Evolutionary conservation across 92 coral and sea anemone species (phyloP), one percentile per base, ranked within the genome.

Genomic region (Montipora capitata): DNA sequence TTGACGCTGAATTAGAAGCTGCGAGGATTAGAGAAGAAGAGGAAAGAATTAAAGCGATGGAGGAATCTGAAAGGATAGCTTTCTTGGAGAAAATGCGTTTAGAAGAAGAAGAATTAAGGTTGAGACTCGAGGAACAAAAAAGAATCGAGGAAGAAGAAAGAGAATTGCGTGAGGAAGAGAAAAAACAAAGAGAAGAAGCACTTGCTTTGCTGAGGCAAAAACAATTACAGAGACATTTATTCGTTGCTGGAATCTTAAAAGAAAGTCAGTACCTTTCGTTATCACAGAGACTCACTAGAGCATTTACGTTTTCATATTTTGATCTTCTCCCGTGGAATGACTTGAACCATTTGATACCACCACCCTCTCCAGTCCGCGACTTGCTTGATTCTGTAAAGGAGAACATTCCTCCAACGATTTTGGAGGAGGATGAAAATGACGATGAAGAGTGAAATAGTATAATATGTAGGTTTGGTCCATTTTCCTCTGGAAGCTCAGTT

Each of bases 241-340:
- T 98, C 79, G 74, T 98, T 4, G 88, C 96, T 42, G 92, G 95
- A 12, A 81, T 98, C 14, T 78, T 94, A 51, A 86, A 85, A 41
- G 99, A 98, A 40, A 87, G 90, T 8, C 85, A 88, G n/a, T 91
- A 86, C 45, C 76, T 98, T 58, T 72, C 96, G 14, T 79, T 98
- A 13, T 87, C 85, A 45, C 99, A 98, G 84, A 84, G 98, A 74
- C 85, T 93, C 5, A 88, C 98, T 4, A 76, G 92, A 54, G 99
- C 99, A 7, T 98, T 96, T 70, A 92, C 99, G 12, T 98, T 92
- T 74, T 96, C 99, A 18, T 98, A 98, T 67, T 98, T 92, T 71
- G 94, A 91, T 45, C 83, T 92, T 42, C 81, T 98, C 73, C 99
- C 99, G 11, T 97, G 99, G 99, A 65, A 70, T 66, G 85, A 79